Conservation (phyloP, 64 coral and sea anemone species). For the Montipora efflorescens region DNA sequence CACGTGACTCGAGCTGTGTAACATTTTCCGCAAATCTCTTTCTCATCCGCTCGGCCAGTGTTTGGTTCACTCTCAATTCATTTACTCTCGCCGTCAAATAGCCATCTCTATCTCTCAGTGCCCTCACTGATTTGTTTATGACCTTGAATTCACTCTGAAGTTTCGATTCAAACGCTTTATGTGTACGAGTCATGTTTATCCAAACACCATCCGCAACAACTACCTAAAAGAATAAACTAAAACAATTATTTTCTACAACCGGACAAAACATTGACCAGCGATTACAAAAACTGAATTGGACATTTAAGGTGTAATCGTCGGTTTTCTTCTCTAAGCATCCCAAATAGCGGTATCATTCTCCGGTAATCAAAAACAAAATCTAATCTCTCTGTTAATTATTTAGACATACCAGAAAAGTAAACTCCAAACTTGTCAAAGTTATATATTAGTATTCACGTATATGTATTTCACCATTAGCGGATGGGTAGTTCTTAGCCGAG, state of each 20-base stretch:
- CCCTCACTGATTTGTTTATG: slow-evolving; percentile 11
- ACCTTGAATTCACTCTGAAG: neutral
- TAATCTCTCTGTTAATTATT: too few species aligned
- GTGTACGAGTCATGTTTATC: slow-evolving; percentile 19
- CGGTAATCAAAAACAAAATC: too few species aligned
- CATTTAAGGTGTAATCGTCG: too few species aligned
- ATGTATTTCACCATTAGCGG: too few species aligned
- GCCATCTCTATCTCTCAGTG: neutral
- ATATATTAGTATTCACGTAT: too few species aligned
- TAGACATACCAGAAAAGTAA: too few species aligned
- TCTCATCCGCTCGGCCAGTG: neutral
- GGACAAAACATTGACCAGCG: too few species aligned
- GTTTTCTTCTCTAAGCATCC: too few species aligned
- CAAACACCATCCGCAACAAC: slow-evolving; percentile 26
- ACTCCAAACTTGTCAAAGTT: too few species aligned
- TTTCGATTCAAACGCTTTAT: neutral
- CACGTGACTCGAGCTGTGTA: neutral
- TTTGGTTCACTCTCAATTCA: slow-evolving; percentile 18
- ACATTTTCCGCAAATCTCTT: neutral
- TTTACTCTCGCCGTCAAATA: neutral
- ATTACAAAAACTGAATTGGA: too few species aligned
- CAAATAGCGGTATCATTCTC: neutral
- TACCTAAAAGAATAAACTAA: neutral
- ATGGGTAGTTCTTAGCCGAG: too few species aligned
- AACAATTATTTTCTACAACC: neutral